Conservation (phyloP, 1,140 invertebrate genomes). For the Sycophaga agraensis region DNA sequence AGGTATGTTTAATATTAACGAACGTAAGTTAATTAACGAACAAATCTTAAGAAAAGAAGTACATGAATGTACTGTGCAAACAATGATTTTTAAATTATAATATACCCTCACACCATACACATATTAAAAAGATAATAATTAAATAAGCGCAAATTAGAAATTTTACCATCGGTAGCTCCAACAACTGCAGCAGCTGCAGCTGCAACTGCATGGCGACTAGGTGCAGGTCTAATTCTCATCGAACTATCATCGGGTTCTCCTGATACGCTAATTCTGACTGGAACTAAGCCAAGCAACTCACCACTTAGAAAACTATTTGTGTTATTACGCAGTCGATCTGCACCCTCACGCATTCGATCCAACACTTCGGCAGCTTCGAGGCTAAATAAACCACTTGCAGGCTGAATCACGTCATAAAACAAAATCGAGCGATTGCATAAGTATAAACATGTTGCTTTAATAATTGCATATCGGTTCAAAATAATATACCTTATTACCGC, state of each 20-base stretch:
- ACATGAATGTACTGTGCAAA: neutral
- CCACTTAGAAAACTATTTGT: slow-evolving; percentile 76
- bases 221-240: slow-evolving; percentile 48
- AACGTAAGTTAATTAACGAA: neutral
- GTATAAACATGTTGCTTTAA: neutral
- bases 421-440: no score
- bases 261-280: slow-evolving; percentile 58
- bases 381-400: slow-evolving; percentile 48
- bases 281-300: slow-evolving; percentile 61
- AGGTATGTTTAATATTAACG: no score
- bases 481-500: slow-evolving; percentile 51
- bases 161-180: slow-evolving; percentile 1
- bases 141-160: neutral
- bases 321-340: slow-evolving; percentile 74
- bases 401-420: no score
- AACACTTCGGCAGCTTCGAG: slow-evolving; percentile 65
- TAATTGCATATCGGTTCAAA: neutral
- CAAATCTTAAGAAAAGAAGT: neutral
- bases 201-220: slow-evolving; percentile 32
- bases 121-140: neutral
- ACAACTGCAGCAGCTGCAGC: slow-evolving; percentile 37
- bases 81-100: no score
- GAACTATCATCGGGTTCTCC: slow-evolving; percentile 54
- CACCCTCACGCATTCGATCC: slow-evolving; percentile 66
- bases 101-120: no score